A percentile compares a stretch with the other conserved stretches of the same genome.
phyloP scores from a whole-genome alignment of 2,797 vertebrate genomes.

The Gymnodraco acuticeps region DNA sequence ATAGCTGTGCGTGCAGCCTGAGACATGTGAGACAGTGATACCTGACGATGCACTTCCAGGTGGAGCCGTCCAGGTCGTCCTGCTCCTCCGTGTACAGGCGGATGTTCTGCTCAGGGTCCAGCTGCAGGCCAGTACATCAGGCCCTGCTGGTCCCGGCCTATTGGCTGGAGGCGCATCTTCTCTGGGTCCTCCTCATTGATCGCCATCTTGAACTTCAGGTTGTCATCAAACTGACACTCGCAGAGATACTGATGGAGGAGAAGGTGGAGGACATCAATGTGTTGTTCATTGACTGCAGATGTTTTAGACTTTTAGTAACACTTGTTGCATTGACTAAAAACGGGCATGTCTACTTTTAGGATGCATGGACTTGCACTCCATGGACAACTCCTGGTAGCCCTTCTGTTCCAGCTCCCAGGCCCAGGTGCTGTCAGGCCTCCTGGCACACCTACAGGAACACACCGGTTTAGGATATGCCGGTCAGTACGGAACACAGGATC shows the following conservation, averaged over 20 bases:
- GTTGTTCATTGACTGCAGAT: not conserved
- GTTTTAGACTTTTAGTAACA: not conserved
- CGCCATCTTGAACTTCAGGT: constrained; percentile 96
- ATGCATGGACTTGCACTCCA: constrained; percentile 96
- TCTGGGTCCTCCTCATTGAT: constrained; percentile 97
- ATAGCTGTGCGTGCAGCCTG: not conserved
- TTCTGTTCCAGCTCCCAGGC: constrained; percentile 99
- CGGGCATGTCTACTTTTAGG: constrained; percentile 90
- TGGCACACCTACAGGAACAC: constrained; percentile 90
- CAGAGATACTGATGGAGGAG: constrained; percentile 90
- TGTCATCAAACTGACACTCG: constrained; percentile 99
- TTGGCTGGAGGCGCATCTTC: constrained; percentile 95
- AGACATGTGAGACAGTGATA: constrained; percentile 59
- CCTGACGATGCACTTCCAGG: constrained; percentile 98
- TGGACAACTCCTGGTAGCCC: constrained; percentile 95
- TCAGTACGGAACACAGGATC: no score
- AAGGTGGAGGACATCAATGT: not conserved
- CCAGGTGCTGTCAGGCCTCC: constrained; percentile 97
- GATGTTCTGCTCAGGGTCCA: constrained; percentile 97
- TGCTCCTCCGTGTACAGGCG: constrained; percentile 97
- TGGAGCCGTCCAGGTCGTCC: constrained; percentile 95
- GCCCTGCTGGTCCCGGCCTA: constrained; percentile 93
- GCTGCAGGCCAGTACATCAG: constrained; percentile 97
- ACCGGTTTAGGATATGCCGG: not conserved
- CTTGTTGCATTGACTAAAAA: not conserved